A percentile compares a stretch with the other conserved stretches of the same genome.
These are phyloP conservation scores for Patella caerulea DNA, from an alignment of 2,888 invertebrate genomes.

Conservation along the genomic window DNA sequence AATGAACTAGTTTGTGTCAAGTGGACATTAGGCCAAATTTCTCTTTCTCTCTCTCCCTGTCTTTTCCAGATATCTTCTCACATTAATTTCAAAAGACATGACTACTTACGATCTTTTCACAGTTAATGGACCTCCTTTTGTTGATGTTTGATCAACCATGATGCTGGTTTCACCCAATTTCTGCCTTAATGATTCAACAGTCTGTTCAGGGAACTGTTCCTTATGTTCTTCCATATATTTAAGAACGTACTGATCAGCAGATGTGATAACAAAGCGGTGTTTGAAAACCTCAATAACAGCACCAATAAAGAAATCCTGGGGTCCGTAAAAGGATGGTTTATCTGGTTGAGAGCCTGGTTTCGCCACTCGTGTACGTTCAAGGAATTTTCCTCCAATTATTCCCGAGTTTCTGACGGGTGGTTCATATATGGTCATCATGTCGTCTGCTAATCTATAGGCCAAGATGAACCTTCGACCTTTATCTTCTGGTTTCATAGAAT, in stretches of 20 bases:
- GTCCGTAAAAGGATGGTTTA: conserved; percentile 83
- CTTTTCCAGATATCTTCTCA: too few relatives aligned
- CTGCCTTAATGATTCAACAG: conserved; percentile 51
- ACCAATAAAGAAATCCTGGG: conserved; percentile 85
- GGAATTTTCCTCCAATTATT: conserved; percentile 82
- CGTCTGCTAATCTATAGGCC: conserved; percentile 83
- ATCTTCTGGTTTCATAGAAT: conserved; percentile 86
- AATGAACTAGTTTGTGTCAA: too few relatives aligned
- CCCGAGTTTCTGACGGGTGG: conserved; percentile 76
- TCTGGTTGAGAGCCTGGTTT: conserved; percentile 79
- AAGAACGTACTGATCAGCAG: conserved; percentile 88
- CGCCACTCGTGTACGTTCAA: conserved; percentile 78
- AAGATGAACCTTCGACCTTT: conserved; percentile 82
- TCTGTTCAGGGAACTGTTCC: conserved; percentile 66
- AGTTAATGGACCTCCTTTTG: conserved; percentile 66
- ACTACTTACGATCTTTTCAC: conserved; percentile 59
- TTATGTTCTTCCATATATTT: conserved; percentile 75
- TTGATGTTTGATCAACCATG: conserved; percentile 43
- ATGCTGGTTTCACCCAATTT: conserved; percentile 43
- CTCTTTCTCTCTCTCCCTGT: too few relatives aligned
- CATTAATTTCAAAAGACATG: not conserved
- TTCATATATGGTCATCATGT: conserved; percentile 83
- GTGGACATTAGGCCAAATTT: too few relatives aligned
- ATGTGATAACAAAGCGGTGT: conserved; percentile 83
- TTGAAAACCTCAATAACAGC: conserved; percentile 81